A percentile compares a stretch with the other conserved stretches of the same genome.
Evolutionary conservation across 2,113 vertebrate species (phyloP).

Genomic region (Argyrosomus japonicus): DNA sequence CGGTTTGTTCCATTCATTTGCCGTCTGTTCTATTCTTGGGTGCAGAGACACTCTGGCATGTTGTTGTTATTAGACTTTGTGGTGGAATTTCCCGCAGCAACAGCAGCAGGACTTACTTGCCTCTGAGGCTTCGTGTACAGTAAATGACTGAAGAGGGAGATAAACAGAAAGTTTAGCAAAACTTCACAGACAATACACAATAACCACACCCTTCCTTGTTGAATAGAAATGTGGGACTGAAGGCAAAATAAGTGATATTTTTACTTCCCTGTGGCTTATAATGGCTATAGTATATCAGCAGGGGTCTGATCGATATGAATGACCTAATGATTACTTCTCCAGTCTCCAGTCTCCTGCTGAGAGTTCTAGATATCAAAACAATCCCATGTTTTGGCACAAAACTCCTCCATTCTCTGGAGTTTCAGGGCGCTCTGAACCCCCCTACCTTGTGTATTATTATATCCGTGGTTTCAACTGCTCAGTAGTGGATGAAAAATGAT

Average conservation of each 20-base stretch:
- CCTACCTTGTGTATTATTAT: not conserved
- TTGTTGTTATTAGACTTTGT: conserved; percentile 59
- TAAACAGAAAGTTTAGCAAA: not conserved
- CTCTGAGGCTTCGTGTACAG: conserved; percentile 11
- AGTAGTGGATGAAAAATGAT: not conserved
- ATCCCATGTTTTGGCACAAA: not conserved
- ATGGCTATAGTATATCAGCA: not conserved
- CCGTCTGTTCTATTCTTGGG: conserved; percentile 42
- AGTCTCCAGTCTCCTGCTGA: not conserved
- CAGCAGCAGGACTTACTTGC: conserved; percentile 19
- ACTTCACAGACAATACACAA: not conserved
- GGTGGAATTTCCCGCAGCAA: conserved; percentile 49
- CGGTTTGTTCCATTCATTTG: conserved; percentile 39
- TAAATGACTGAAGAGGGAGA: conserved; percentile 6
- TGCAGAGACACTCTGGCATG: conserved; percentile 52
- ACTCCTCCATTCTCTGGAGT: not conserved
- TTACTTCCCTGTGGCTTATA: not conserved
- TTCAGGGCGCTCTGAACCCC: not conserved
- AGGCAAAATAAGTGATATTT: not conserved
- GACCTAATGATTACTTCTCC: not conserved
- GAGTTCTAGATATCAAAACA: conserved; percentile 19
- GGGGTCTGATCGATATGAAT: not conserved
- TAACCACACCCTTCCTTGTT: not conserved
- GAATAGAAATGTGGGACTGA: not conserved
- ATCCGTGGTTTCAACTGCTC: not conserved